Evolutionary conservation across 2,113 vertebrate species (phyloP).

Genomic region (Azemiops feae): DNA sequence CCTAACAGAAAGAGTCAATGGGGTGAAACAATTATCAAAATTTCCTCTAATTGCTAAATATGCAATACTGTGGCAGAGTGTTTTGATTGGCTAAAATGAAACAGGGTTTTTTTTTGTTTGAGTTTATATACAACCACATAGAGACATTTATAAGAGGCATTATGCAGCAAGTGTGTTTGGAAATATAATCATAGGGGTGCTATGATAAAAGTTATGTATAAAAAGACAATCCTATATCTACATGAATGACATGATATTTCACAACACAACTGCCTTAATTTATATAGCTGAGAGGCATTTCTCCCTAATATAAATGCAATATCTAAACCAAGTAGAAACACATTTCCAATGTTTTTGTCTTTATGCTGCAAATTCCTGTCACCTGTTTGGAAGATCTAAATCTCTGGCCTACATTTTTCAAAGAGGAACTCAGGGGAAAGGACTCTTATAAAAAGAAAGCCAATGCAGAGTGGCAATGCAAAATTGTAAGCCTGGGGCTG

Average conservation of each 20-base stretch:
- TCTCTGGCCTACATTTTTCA: background rate
- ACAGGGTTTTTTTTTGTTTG: background rate
- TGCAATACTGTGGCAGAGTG: background rate
- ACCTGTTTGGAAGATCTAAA: background rate
- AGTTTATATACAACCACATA: background rate
- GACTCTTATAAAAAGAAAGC: background rate
- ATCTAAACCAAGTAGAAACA: background rate
- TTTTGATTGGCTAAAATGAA: background rate
- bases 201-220: background rate
- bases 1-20: background rate
- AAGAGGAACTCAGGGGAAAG: conserved; percentile 8
- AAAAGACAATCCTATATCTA: background rate
- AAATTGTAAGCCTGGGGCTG: background rate
- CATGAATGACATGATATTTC: background rate
- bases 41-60: background rate
- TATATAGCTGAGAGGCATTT: background rate
- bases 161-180: background rate
- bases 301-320: background rate
- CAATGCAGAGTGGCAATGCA: background rate
- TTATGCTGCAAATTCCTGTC: background rate
- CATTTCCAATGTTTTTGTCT: background rate
- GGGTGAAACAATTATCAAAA: background rate
- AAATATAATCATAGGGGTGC: background rate
- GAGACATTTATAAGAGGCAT: background rate
- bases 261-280: background rate